Evolutionary conservation across 2,888 invertebrate genomes (phyloP).

Genomic region (Timandra comae): DNA sequence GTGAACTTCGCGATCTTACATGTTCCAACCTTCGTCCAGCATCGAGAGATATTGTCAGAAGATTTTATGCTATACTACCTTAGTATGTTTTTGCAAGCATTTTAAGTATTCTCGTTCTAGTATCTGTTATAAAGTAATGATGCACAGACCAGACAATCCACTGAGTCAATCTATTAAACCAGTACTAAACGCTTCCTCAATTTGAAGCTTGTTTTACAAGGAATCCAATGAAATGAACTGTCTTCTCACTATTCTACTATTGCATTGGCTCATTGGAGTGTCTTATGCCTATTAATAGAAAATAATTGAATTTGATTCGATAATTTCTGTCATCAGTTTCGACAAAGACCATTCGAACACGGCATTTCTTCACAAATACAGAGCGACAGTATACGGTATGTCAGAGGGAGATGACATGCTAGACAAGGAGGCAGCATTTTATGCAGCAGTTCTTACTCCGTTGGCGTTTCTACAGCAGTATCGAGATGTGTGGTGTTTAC

Average conservation of each 20-base stretch:
- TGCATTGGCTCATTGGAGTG: too few relatives aligned
- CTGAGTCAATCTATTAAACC: background rate
- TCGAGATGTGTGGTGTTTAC: constrained; percentile 56
- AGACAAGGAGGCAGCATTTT: constrained; percentile 56
- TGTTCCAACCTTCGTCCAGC: constrained; percentile 38
- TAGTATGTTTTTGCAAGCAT: constrained; percentile 39
- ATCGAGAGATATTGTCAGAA: constrained; percentile 45
- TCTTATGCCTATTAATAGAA: too few relatives aligned
- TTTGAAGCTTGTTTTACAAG: too few relatives aligned
- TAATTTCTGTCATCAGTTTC: too few relatives aligned
- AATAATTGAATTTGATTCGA: too few relatives aligned
- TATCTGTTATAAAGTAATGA: too few relatives aligned
- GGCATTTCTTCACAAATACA: constrained; percentile 52
- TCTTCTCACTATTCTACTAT: too few relatives aligned
- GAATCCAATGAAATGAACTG: too few relatives aligned
- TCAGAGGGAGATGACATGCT: constrained; percentile 45
- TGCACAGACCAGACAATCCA: too few relatives aligned
- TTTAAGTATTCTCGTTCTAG: background rate
- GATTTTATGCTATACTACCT: constrained; percentile 58
- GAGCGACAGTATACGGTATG: constrained; percentile 50
- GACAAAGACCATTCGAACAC: constrained; percentile 56
- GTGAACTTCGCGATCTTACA: constrained; percentile 20
- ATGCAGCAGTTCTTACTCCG: constrained; percentile 52
- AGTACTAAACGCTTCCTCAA: too few relatives aligned
- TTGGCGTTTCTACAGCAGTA: constrained; percentile 57